Evolutionary conservation across 2,113 vertebrate genomes (phyloP).

Genomic region (Microcebus murinus): DNA sequence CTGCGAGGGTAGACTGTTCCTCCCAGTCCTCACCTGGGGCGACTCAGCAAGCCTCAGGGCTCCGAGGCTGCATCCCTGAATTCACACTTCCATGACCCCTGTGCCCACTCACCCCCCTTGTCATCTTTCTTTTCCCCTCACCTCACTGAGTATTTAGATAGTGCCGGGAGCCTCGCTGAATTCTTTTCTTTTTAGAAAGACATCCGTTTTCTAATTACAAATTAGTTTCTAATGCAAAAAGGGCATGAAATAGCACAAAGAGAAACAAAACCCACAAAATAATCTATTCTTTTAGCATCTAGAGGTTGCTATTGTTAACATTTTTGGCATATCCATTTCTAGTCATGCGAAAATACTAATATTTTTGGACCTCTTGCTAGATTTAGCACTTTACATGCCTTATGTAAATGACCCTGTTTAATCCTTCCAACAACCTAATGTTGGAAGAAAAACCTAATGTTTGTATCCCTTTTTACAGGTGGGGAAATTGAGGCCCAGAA

Average conservation of each 20-base stretch:
- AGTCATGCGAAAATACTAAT: neutral
- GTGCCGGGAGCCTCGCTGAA: neutral
- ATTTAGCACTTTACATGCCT: neutral
- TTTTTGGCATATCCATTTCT: neutral
- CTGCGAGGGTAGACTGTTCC: neutral
- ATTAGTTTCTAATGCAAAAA: conserved; percentile 2
- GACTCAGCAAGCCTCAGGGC: neutral
- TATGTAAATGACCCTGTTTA: neutral
- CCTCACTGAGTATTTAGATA: neutral
- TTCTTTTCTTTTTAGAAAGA: conserved; percentile 4
- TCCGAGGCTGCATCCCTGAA: neutral
- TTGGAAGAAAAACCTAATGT: neutral
- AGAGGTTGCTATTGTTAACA: neutral
- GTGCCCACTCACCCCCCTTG: no score
- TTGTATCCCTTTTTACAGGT: neutral
- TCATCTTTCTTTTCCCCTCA: neutral
- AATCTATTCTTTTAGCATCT: neutral
- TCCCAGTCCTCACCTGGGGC: accelerated
- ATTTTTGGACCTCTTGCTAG: neutral
- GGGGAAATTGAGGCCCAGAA: neutral
- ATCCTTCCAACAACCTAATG: neutral
- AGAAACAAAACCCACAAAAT: neutral
- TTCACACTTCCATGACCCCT: neutral
- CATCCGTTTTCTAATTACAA: conserved; percentile 3
- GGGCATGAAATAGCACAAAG: neutral